phyloP scores from a whole-genome alignment of 2,888 invertebrate species.

The Platypus cylindrus region DNA sequence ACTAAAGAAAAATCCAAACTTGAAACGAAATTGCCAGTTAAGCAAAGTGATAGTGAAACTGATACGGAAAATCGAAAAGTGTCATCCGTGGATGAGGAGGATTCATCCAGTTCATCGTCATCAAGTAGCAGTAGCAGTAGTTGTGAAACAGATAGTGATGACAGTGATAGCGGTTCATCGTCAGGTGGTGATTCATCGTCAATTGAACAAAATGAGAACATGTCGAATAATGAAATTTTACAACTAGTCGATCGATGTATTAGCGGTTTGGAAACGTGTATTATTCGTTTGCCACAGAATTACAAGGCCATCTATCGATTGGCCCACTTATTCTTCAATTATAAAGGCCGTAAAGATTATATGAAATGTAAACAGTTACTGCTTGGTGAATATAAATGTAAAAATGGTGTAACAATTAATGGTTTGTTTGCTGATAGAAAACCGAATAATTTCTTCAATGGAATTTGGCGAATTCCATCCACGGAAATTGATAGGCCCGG shows the following conservation, averaged over 20 bases:
- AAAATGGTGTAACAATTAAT: conserved; percentile 52
- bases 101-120: too few relatives aligned
- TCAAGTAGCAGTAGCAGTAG: conserved; percentile 16
- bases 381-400: conserved; percentile 53
- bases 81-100: conserved; percentile 12
- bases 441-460: conserved; percentile 79
- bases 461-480: conserved; percentile 84
- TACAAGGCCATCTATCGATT: conserved; percentile 86
- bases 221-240: conserved; percentile 28
- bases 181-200: conserved; percentile 27
- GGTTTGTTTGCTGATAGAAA: conserved; percentile 81
- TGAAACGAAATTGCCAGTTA: not conserved
- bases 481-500: conserved; percentile 87
- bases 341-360: conserved; percentile 52
- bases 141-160: not conserved
- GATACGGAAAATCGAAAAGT: conserved; percentile 23
- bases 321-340: conserved; percentile 68
- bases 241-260: conserved; percentile 30
- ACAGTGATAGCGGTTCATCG: conserved; percentile 5
- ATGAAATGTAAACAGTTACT: conserved; percentile 59
- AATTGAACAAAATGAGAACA: conserved; percentile 26
- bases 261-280: conserved; percentile 67
- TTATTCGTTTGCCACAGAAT: conserved; percentile 76
- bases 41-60: conserved; percentile 15
- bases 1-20: not conserved